phyloP scores from a whole-genome alignment of 1,140 invertebrate genomes.

The Heterodera carotae region DNA sequence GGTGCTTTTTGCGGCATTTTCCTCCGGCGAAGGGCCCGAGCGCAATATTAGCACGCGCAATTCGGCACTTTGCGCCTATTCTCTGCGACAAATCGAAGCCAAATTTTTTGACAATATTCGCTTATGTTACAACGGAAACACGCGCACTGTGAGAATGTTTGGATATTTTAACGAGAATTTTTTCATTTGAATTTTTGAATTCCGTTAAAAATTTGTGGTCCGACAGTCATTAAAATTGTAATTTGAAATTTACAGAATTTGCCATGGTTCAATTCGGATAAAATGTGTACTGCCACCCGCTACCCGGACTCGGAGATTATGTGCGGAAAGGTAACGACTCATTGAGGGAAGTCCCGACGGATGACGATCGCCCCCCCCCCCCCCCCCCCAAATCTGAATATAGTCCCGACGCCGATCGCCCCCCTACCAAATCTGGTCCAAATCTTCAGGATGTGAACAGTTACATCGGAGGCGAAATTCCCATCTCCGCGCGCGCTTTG shows the following conservation, averaged over 20 bases:
- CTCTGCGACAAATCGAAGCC: constrained; percentile 52
- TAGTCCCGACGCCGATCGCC: too few relatives aligned
- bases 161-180: background rate
- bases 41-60: constrained; percentile 47
- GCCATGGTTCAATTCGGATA: constrained; percentile 63
- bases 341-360: background rate
- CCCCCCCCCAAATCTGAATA: too few relatives aligned
- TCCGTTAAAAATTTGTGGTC: constrained; percentile 3
- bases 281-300: constrained; percentile 51
- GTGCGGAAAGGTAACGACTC: constrained; percentile 38
- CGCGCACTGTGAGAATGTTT: constrained; percentile 43
- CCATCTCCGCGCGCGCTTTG: constrained; percentile 46
- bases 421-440: too few relatives aligned
- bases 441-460: constrained; percentile 53
- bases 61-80: constrained; percentile 61
- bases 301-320: constrained; percentile 55
- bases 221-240: background rate
- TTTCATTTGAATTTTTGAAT: constrained; percentile 7
- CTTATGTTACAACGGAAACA: constrained; percentile 58
- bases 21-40: constrained; percentile 44
- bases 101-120: constrained; percentile 62
- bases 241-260: constrained; percentile 46
- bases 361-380: background rate
- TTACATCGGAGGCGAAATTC: constrained; percentile 60
- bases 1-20: constrained; percentile 53